Base-by-base conservation (phyloP, 1,140 invertebrate genomes). In the Scaptomyza montana region DNA sequence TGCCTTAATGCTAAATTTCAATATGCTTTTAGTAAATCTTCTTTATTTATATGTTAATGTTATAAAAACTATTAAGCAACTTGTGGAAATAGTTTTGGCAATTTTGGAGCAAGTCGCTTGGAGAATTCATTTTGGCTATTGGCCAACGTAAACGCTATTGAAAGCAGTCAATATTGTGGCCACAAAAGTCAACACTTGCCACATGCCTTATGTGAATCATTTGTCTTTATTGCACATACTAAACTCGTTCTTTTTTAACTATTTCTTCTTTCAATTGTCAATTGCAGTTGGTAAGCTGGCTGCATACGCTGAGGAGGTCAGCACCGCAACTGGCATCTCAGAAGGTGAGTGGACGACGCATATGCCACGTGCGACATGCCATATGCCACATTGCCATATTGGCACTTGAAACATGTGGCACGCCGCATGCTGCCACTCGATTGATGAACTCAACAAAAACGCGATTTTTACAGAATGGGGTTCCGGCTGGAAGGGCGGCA, bases 401-500 rank as follows among this genome's bases (percentile, higher is more conserved):
- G 33, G 7, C 33, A 36, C 33, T 36, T 36, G 33, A 36, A 36
- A 36, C 41, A 57, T 46, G 55, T 25, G 19, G n/a, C 55, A 59
- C 46, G 53, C 36, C 28, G 16, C 55, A 59, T 55, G 41, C 54
- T 50, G 41, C 54, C 64, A 60, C 41, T 25, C 49, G 39, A 55
- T 51, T 50, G 51, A 74, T 62, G 54, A n/a, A 55, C 41, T 53
- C 57, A 33, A 47, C 46, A 12, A 47, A 39, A 41, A 55, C 13
- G 45, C 25, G 43, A 50, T 33, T 28, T 30, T 46, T 47, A 25
- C 78, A 91, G 90, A 91, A 87, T 91, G 87, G 90, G 90, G 90
- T 54, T 91, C 90, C 16, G 90, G 90, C 16, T 91, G 90, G 90
- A 59, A 66, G 47, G 64, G 64, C 10, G 64, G 90, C 25, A 89